These are phyloP conservation scores for Sesia bembeciformis DNA, from an alignment of 2,888 invertebrate genomes.

Conservation along the genomic window DNA sequence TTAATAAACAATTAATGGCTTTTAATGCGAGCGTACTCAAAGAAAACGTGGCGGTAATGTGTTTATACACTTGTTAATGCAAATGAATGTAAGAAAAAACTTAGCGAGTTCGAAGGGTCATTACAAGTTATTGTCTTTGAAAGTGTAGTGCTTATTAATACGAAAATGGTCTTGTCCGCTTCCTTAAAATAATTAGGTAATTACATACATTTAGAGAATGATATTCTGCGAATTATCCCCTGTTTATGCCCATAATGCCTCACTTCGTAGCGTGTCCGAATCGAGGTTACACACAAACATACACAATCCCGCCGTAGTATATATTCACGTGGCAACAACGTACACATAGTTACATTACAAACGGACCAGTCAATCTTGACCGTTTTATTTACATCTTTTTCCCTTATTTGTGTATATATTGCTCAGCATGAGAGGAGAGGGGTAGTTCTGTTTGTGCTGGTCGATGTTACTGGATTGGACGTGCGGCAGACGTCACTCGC, in stretches of 20 bases:
- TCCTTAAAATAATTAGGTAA: neutral
- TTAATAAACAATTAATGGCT: neutral
- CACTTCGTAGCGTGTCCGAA: constrained; percentile 60
- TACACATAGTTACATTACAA: constrained; percentile 49
- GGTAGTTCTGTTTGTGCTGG: constrained; percentile 34
- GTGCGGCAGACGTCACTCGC: constrained; percentile 70
- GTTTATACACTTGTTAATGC: no score
- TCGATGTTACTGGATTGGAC: constrained; percentile 17
- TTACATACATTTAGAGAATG: constrained; percentile 59
- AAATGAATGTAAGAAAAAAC: no score
- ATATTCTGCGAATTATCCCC: constrained; percentile 68
- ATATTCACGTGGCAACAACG: constrained; percentile 67
- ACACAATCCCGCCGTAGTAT: constrained; percentile 31
- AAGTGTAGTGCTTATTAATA: no score
- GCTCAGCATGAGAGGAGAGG: constrained; percentile 27
- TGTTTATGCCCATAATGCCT: constrained; percentile 65
- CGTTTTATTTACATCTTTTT: constrained; percentile 40
- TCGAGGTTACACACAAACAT: constrained; percentile 68
- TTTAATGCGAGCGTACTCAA: neutral
- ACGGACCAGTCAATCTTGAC: constrained; percentile 30
- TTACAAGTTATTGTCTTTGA: no score
- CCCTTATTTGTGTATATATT: constrained; percentile 23
- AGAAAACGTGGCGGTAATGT: no score
- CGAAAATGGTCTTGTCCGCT: no score
- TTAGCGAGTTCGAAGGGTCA: no score